Conservation (phyloP, 1,140 invertebrate genomes). For the Hermatobates lingyangjiaoensis region DNA sequence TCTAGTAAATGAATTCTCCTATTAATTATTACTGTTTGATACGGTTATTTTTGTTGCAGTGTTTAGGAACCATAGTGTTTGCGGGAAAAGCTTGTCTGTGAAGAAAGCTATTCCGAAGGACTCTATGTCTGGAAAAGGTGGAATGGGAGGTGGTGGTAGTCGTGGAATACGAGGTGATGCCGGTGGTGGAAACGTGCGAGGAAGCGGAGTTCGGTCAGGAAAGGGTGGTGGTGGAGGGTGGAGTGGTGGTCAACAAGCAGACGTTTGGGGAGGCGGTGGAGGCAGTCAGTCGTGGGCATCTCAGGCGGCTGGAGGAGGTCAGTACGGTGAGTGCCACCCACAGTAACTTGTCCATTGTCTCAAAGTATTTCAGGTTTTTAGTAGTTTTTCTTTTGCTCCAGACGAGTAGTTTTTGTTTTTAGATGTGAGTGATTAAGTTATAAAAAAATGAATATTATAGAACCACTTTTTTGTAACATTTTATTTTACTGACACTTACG, state of each 20-base stretch:
- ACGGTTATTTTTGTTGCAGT: constrained; percentile 15
- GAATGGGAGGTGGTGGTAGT: constrained; percentile 13
- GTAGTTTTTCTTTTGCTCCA: background rate
- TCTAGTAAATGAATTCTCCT: no score
- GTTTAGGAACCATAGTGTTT: constrained; percentile 17
- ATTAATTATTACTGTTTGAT: background rate
- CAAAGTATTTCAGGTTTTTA: background rate
- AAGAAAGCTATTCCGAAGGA: constrained; percentile 20
- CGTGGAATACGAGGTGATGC: constrained; percentile 9
- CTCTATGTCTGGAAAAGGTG: constrained; percentile 8
- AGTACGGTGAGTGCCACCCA: no score
- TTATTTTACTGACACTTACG: no score
- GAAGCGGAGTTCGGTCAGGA: constrained; percentile 1
- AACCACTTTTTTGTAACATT: background rate
- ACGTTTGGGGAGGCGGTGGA: constrained; percentile 1
- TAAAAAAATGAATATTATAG: background rate
- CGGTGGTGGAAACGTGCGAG: background rate
- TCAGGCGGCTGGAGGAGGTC: no score
- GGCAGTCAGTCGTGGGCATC: background rate
- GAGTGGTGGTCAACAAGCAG: constrained; percentile 3
- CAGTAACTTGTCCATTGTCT: background rate
- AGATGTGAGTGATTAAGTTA: background rate
- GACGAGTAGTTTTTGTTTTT: background rate
- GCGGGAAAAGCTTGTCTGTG: constrained; percentile 19
- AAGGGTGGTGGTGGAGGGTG: constrained; percentile 3